Evolutionary conservation across 2,888 invertebrate genomes (phyloP).

Genomic region (Himalopsyche kuldschensis): DNA sequence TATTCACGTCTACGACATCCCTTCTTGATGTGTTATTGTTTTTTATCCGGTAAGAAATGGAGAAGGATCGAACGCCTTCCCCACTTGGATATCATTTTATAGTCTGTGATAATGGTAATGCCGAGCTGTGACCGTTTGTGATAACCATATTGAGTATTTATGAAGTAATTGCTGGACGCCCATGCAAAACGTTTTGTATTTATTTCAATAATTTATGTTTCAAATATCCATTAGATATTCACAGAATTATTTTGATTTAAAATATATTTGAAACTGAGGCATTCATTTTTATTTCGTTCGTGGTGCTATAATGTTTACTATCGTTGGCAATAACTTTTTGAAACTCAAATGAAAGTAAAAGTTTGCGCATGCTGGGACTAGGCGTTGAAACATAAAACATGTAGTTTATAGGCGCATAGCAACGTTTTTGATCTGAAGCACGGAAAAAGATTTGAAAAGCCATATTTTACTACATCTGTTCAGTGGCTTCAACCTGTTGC

Average conservation of each 20-base stretch:
- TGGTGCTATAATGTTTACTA: background rate
- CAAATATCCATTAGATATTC: no score
- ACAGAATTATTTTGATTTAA: no score
- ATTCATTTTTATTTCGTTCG: background rate
- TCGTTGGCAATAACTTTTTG: background rate
- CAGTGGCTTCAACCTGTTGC: no score
- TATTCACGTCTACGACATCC: background rate
- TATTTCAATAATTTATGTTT: no score
- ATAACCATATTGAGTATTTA: background rate
- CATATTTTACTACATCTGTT: no score
- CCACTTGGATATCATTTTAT: background rate
- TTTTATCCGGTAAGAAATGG: slow-evolving; percentile 5
- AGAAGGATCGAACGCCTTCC: background rate
- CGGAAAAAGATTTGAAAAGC: no score
- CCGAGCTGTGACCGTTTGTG: background rate
- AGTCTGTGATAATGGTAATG: background rate
- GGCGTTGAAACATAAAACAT: background rate
- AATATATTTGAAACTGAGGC: no score
- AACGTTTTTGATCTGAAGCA: background rate
- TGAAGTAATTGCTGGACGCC: background rate
- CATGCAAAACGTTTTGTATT: no score
- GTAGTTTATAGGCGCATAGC: background rate
- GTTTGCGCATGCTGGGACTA: background rate
- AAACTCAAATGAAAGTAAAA: background rate
- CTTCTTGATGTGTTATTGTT: slow-evolving; percentile 1